These are phyloP conservation scores for Zenarchopterus dispar DNA, from an alignment of 2,797 vertebrate genomes.

Conservation along the genomic window DNA sequence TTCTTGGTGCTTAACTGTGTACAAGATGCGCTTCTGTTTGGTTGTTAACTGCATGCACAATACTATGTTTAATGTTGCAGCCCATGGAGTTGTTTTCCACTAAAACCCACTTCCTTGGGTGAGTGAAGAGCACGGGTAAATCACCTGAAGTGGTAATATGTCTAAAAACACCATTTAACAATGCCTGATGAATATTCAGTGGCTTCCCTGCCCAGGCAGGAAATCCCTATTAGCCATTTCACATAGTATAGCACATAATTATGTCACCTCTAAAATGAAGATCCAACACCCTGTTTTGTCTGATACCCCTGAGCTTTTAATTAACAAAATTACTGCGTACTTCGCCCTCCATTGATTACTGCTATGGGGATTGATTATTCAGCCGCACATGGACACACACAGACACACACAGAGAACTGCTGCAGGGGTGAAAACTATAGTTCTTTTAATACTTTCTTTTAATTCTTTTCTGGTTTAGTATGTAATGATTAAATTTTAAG, in stretches of 20 bases:
- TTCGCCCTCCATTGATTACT: constrained; percentile 80
- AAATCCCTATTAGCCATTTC: constrained; percentile 79
- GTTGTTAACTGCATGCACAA: constrained; percentile 20
- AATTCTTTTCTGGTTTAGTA: background rate
- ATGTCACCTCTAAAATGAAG: constrained; percentile 77
- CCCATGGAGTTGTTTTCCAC: constrained; percentile 39
- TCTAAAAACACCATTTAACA: constrained; percentile 81
- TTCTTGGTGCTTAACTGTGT: constrained; percentile 37
- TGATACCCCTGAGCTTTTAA: constrained; percentile 84
- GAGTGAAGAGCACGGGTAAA: constrained; percentile 56
- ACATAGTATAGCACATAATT: constrained; percentile 78
- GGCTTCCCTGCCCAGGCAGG: constrained; percentile 49
- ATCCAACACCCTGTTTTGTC: constrained; percentile 67
- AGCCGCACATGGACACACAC: constrained; percentile 37
- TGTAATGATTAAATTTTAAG: constrained; percentile 35
- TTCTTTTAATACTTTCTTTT: constrained; percentile 28
- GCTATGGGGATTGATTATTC: constrained; percentile 78
- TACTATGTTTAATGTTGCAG: constrained; percentile 23
- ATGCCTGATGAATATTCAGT: constrained; percentile 84
- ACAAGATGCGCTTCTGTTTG: constrained; percentile 25
- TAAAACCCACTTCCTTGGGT: constrained; percentile 43
- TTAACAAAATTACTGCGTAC: constrained; percentile 83
- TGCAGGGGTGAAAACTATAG: constrained; percentile 61
- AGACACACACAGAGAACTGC: constrained; percentile 38
- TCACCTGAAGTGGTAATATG: constrained; percentile 64